Base-by-base conservation (phyloP, 2,888 invertebrate genomes). In the Heliconius hortense region DNA sequence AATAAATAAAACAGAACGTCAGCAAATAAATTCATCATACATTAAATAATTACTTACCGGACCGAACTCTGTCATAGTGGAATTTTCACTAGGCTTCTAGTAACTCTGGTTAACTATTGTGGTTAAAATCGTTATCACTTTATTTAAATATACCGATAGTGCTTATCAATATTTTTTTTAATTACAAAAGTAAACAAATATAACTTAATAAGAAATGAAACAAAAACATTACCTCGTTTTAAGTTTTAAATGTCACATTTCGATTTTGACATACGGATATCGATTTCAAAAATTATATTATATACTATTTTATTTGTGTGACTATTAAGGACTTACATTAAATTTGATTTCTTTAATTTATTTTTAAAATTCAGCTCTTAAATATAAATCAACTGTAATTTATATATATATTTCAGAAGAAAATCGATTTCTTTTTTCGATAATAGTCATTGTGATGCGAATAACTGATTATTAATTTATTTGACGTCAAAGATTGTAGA, bases 51-150 rank as follows among this genome's bases (percentile, higher is more conserved):
- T 75, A 85, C 86, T 84, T 80, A 88, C 88, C 15, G 84, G 82
- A 26, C 81, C 82, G 24, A 82, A 79, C 76, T 84, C 82, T 18
- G 82, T 74, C 87, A 86, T 87, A 74, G 59, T 82, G 64, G 64
- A 48, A 18, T 18, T 56, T 69, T 10, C 24, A 43, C 43, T 39
- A 31, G 18, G 43, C 18, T 48, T 18, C 43, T 48, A 48, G 43
- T 48, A 18, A 1, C 13, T 21, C 4, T 28, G 26, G 68, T 28
- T 31, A 28, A 68, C 53, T 68, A 28, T 39, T 48, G 48, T 48
- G 28, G 31, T 64, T 66, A 39, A 24, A n/a, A 24, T 24, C 31
- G n/a, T 53, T 28, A 68, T 53, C 26, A 21, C 28, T 53, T 68
- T 64, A 53, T 53, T 31, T 69, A 28, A 53, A 18, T 69, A n/a